Evolutionary conservation across 2,113 vertebrate genomes (phyloP).

Genomic region (Marcusenius ussheri): DNA sequence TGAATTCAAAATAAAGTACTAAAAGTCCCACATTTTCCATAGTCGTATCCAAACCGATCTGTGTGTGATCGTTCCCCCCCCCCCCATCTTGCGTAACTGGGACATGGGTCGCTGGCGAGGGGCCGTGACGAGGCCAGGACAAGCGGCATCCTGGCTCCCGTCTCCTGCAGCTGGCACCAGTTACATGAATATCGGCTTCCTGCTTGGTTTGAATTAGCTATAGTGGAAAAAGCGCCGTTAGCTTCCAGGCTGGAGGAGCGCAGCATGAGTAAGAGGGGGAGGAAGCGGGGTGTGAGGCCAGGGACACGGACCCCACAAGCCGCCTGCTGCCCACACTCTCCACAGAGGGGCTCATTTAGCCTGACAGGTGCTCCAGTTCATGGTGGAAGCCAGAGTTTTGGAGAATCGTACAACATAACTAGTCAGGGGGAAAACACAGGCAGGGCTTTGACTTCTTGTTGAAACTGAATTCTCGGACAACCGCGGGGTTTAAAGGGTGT

Average conservation of each 20-base stretch:
- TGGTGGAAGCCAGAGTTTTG: not conserved
- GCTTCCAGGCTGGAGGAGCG: not conserved
- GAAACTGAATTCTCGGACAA: not conserved
- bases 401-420: not conserved
- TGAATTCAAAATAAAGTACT: not conserved
- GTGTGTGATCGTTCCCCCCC: not conserved
- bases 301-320: constrained; percentile 25
- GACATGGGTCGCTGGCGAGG: not conserved
- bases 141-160: not conserved
- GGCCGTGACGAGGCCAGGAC: not conserved
- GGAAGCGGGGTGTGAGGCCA: not conserved
- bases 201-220: not conserved
- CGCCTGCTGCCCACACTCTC: not conserved
- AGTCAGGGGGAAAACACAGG: not conserved
- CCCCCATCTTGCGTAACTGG: not conserved
- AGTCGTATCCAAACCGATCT: not conserved
- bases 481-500: not conserved
- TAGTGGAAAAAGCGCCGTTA: not conserved
- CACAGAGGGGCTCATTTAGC: not conserved
- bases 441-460: not conserved
- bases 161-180: not conserved
- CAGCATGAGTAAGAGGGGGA: not conserved
- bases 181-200: not conserved
- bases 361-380: not conserved
- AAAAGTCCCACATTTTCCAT: not conserved